Conservation (phyloP, 1,140 invertebrate species). For the Colletes gigas region DNA sequence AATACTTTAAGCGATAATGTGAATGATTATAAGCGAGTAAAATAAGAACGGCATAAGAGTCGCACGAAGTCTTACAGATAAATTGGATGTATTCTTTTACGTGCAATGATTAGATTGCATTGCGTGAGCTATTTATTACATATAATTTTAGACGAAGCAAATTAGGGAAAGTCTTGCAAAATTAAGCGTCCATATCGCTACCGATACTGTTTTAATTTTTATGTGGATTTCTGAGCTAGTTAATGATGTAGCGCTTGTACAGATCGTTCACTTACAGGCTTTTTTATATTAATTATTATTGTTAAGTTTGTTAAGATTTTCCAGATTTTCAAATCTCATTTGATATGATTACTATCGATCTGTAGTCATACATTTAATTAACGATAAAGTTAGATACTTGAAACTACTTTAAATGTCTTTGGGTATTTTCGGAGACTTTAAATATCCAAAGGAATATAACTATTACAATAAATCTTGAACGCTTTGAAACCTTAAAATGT, state of each 20-base stretch:
- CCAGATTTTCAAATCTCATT: not conserved
- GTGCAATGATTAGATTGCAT: not conserved
- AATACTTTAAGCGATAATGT: not conserved
- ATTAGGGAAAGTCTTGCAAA: no score
- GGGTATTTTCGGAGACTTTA: not conserved
- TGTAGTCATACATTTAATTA: not conserved
- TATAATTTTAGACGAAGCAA: not conserved
- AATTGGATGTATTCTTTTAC: not conserved
- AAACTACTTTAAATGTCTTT: not conserved
- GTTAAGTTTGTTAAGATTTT: not conserved
- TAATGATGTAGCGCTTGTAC: not conserved
- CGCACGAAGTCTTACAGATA: not conserved
- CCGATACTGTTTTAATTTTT: not conserved
- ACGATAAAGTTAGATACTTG: not conserved
- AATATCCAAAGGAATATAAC: not conserved
- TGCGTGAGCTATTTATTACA: not conserved
- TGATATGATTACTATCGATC: not conserved
- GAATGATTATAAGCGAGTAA: not conserved
- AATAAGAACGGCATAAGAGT: not conserved
- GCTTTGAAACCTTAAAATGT: not conserved
- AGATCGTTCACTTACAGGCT: not conserved
- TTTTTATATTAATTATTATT: not conserved
- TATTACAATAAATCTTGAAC: not conserved
- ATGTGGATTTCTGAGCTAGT: not conserved
- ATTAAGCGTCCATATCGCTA: no score